These are phyloP conservation scores for Botia kubotai DNA, from an alignment of 2,797 vertebrate genomes.

Conservation along the genomic window DNA sequence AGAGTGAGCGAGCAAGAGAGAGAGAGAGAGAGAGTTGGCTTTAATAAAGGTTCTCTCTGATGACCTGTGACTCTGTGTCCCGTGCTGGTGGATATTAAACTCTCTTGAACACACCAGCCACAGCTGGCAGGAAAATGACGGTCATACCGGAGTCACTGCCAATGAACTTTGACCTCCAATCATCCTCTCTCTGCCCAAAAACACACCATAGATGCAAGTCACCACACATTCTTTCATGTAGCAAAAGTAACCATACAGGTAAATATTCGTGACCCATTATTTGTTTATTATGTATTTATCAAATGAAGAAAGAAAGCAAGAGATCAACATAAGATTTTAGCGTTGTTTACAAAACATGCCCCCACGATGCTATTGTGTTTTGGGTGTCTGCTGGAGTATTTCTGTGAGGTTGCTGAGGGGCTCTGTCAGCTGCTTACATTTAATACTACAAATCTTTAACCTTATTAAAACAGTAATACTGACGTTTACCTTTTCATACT, in stretches of 20 bases:
- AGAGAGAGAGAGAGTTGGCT: neutral
- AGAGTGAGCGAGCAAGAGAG: too few species aligned
- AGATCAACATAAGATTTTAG: too few species aligned
- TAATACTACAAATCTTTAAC: too few species aligned
- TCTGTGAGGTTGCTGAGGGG: too few species aligned
- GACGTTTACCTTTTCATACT: neutral
- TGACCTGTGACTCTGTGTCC: neutral
- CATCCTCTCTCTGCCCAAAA: neutral
- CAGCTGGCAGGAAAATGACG: conserved; percentile 16
- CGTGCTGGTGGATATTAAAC: conserved; percentile 27
- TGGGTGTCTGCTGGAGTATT: too few species aligned
- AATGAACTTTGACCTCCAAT: conserved; percentile 26
- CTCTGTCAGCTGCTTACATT: too few species aligned
- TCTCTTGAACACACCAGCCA: neutral
- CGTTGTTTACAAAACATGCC: too few species aligned
- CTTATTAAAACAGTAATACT: neutral
- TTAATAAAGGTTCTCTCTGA: conserved; percentile 16
- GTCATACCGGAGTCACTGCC: neutral
- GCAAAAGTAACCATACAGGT: too few species aligned
- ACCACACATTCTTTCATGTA: neutral
- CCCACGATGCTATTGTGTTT: too few species aligned
- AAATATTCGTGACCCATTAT: too few species aligned
- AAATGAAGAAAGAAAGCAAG: too few species aligned
- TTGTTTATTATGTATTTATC: too few species aligned
- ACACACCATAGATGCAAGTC: neutral